Evolutionary conservation across 2,113 vertebrate genomes (phyloP), one percentile per base, ranked within the genome.

Genomic region (Tamias sibiricus): DNA sequence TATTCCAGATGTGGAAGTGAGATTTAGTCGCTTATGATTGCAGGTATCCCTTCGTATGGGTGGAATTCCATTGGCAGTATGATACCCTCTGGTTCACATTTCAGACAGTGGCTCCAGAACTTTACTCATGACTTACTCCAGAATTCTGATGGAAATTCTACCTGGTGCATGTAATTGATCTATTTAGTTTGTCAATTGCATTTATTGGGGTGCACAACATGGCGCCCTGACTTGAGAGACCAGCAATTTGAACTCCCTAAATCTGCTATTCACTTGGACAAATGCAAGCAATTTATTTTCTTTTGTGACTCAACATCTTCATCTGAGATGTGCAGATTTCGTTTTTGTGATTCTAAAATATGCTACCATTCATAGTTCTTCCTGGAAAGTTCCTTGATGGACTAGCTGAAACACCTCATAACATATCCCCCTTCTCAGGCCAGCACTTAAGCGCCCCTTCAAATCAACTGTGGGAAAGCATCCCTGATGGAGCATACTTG

Each of bases 271-370:
- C 54, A n/a, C 30, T 80, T 68, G 64, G 37, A 82, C 71, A 62
- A 89, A 44, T 30, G 40, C 30, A 17, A 90, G 66, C 11, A 57
- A 74, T n/a, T 68, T 42, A 59, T 59, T 89, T 87, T 35, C 30
- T 64, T 95, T 68, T 87, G 32, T 69, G 20, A 64, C 24, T 93
- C 35, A 62, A 13, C 14, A 35, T 47, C n/a, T 7, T n/a, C 49
- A 37, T 76, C 37, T 62, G 75, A 77, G 12, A 89, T 22, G 26
- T 57, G 49, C 95, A 96, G 42, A 72, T 54, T 94, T 75, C 57
- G 62, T 95, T 84, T 96, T 79, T 91, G 37, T 64, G 88, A 80
- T 75, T 66, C 74, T 95, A 92, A 96, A 96, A 69, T 75, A 71
- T 5, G 22, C 24, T 76, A 37, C 47, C 54, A 75, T 69, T 92